These are phyloP conservation scores for Labia minor DNA, from an alignment of 2,888 invertebrate genomes.

Conservation along the genomic window DNA sequence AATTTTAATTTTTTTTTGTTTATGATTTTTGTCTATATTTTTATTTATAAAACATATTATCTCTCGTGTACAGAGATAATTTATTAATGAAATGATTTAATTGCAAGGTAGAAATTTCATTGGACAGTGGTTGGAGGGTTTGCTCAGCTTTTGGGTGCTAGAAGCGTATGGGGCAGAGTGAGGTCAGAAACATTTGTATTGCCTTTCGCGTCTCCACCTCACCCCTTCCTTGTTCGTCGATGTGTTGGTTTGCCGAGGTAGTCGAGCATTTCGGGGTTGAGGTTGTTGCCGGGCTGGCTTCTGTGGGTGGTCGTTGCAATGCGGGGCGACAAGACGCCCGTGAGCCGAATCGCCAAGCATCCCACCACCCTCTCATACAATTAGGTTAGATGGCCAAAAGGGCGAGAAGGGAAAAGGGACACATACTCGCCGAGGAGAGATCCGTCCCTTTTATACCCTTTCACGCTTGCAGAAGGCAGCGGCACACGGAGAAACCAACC, in stretches of 20 bases:
- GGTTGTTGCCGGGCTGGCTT: neutral
- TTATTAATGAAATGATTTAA: neutral
- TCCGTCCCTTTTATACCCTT: neutral
- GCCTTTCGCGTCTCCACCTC: neutral
- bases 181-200: neutral
- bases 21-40: no score
- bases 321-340: neutral
- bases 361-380: neutral
- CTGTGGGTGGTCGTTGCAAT: neutral
- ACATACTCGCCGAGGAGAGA: no score
- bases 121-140: neutral
- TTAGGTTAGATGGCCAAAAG: neutral
- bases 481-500: neutral
- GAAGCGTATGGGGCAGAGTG: no score
- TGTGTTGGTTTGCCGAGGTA: neutral
- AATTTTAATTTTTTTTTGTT: no score
- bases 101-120: neutral
- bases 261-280: neutral
- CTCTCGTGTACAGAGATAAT: no score
- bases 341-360: neutral
- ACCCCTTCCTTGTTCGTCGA: no score
- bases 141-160: neutral
- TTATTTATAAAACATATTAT: no score
- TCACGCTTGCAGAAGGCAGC: neutral
- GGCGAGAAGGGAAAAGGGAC: neutral